Evolutionary conservation across 2,113 vertebrate genomes (phyloP).

Genomic region (Sakesphorus luctuosus): DNA sequence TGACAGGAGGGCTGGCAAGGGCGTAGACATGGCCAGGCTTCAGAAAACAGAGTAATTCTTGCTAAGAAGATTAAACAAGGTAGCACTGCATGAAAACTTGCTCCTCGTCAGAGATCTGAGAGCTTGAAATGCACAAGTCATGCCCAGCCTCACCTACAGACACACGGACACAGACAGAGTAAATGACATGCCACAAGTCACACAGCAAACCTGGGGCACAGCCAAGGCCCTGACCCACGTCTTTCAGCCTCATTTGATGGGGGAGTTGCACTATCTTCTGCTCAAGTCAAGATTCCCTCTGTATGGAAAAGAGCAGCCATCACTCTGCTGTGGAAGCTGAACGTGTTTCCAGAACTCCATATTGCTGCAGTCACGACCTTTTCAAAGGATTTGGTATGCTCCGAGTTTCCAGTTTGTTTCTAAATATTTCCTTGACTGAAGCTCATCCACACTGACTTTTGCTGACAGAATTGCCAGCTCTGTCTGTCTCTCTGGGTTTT

Average conservation of each 20-base stretch:
- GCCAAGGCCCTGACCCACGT: not conserved
- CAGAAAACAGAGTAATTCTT: not conserved
- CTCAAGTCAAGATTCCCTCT: not conserved
- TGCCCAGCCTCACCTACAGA: not conserved
- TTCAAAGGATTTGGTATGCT: conserved; percentile 30
- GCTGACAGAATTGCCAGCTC: conserved; percentile 21
- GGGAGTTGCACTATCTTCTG: not conserved
- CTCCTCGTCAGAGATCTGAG: not conserved
- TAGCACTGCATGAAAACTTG: not conserved
- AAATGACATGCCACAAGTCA: not conserved
- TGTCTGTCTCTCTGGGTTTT: conserved; percentile 4
- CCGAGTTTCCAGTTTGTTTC: conserved; percentile 11
- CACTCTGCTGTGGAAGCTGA: not conserved
- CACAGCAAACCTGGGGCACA: not conserved
- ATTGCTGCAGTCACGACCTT: conserved; percentile 40
- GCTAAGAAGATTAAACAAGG: not conserved
- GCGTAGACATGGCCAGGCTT: not conserved
- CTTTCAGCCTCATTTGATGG: not conserved
- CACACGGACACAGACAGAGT: not conserved
- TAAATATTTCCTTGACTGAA: conserved; percentile 40
- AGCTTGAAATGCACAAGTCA: not conserved
- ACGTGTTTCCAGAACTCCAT: conserved; percentile 12
- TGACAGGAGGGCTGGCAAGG: not conserved
- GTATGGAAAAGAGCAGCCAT: not conserved
- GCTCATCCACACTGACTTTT: not conserved